phyloP scores from a whole-genome alignment of 2,113 vertebrate species.

The Amphiprion percula region DNA sequence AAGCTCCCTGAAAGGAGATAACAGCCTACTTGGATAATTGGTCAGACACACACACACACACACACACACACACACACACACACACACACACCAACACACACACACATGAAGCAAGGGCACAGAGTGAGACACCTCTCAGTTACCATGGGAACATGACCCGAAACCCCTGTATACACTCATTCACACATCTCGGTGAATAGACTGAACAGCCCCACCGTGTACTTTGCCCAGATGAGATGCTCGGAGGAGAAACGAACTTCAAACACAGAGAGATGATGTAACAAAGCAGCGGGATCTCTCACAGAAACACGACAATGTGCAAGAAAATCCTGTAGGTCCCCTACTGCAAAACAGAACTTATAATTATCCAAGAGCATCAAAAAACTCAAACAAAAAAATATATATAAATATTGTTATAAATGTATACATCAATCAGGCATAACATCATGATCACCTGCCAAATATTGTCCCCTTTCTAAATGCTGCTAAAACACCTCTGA shows the following conservation, averaged over 20 bases:
- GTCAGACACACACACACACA: conserved; percentile 32
- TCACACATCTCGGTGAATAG: conserved; percentile 37
- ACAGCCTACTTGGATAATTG: conserved; percentile 64
- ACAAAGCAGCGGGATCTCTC: conserved; percentile 36
- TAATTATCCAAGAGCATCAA: background rate
- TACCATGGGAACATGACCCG: conserved; percentile 74
- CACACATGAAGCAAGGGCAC: conserved; percentile 35
- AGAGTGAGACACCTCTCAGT: conserved; percentile 56
- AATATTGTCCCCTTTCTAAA: too few species aligned
- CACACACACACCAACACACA: conserved; percentile 26
- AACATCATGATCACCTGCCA: too few species aligned
- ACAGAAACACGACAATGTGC: conserved; percentile 2
- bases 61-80: conserved; percentile 32
- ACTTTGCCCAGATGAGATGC: conserved; percentile 60
- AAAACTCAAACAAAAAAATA: background rate
- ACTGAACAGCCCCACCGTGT: conserved; percentile 40
- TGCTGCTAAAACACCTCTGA: too few species aligned
- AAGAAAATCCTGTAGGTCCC: background rate
- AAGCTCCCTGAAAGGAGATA: conserved; percentile 65
- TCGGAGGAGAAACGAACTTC: conserved; percentile 49
- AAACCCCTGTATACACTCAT: conserved; percentile 49
- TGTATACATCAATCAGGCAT: background rate
- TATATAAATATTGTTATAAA: too few species aligned
- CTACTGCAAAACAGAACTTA: background rate
- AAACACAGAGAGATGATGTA: conserved; percentile 62